Evolutionary conservation across 1,140 invertebrate species (phyloP).

Genomic region (Potamilus streckersoni): DNA sequence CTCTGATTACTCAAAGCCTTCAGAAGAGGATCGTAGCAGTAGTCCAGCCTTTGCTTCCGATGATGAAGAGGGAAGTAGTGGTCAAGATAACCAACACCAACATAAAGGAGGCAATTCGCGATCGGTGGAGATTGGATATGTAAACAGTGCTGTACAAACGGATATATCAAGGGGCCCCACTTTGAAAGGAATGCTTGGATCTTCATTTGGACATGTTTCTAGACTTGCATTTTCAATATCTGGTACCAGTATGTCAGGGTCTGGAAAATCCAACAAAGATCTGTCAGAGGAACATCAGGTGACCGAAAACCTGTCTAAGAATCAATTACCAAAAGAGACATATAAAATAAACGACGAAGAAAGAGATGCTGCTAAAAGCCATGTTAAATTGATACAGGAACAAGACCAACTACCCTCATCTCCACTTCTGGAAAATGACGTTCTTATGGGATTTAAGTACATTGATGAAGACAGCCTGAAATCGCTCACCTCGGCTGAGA

Average conservation of each 20-base stretch:
- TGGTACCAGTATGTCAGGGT: constrained; percentile 28
- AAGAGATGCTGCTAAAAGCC: not conserved
- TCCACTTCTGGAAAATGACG: constrained; percentile 44
- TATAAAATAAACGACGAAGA: too few species aligned
- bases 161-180: constrained; percentile 42
- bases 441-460: constrained; percentile 53
- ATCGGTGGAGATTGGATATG: constrained; percentile 39
- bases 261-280: constrained; percentile 15
- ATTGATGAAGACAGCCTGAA: constrained; percentile 64
- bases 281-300: constrained; percentile 19
- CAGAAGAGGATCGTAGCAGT: constrained; percentile 82
- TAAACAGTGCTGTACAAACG: constrained; percentile 57
- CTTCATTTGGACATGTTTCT: constrained; percentile 41
- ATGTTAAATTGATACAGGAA: not conserved
- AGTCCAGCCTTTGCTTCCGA: constrained; percentile 97
- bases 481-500: constrained; percentile 65
- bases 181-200: constrained; percentile 44
- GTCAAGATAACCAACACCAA: constrained; percentile 9
- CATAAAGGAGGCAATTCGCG: not conserved
- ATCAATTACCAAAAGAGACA: not conserved
- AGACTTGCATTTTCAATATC: constrained; percentile 42
- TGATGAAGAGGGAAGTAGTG: constrained; percentile 75
- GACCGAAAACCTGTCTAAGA: constrained; percentile 1
- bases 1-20: constrained; percentile 51
- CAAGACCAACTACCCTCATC: constrained; percentile 6